A percentile compares a stretch with the other conserved stretches of the same genome.
Conservation (phyloP, 2,113 vertebrate genomes). For the Petrocephalus microphthalmus region DNA sequence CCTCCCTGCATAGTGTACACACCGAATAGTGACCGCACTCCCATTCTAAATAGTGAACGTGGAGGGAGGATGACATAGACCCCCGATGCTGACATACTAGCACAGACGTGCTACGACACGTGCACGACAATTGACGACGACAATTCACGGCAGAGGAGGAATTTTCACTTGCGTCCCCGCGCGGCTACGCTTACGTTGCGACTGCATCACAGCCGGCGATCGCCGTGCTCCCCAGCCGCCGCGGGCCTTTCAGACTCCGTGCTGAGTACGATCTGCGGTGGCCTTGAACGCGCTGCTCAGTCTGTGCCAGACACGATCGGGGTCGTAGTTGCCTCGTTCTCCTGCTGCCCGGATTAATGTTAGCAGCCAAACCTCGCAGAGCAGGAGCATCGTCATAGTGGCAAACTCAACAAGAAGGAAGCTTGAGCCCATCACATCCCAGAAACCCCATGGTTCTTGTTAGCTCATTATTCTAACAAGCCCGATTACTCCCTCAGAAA, state of each 20-base stretch:
- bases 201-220: not conserved
- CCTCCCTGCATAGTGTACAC: not conserved
- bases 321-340: not conserved
- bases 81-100: not conserved
- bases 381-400: not conserved
- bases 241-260: too few species aligned
- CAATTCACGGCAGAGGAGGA: not conserved
- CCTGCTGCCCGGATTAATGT: not conserved
- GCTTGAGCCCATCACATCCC: not conserved
- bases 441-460: not conserved
- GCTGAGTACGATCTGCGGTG: not conserved
- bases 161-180: not conserved
- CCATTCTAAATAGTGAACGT: not conserved
- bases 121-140: too few species aligned
- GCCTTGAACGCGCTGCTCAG: not conserved
- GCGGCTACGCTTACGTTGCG: not conserved
- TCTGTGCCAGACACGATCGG: not conserved
- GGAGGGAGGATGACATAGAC: not conserved
- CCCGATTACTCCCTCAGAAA: not conserved
- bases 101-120: not conserved
- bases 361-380: not conserved
- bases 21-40: not conserved
- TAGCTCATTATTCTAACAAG: not conserved
- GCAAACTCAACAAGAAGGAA: not conserved
- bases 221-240: not conserved